Conservation (phyloP, 2,888 invertebrate genomes). For the Agrotis puta region DNA sequence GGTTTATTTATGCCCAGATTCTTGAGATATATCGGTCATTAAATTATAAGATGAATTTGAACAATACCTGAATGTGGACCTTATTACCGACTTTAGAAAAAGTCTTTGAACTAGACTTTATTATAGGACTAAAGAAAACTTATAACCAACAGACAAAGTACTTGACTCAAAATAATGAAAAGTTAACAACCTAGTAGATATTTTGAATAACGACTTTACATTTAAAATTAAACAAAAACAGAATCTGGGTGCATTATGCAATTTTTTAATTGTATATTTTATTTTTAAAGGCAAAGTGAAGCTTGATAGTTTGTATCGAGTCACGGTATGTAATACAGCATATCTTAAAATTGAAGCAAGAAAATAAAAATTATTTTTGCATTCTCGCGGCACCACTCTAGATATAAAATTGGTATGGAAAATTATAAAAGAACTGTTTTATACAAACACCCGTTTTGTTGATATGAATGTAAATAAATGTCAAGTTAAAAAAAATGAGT, state of each 20-base stretch:
- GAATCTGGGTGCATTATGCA: constrained; percentile 58
- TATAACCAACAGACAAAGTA: constrained; percentile 12
- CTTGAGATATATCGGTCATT: constrained; percentile 19
- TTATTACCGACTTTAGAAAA: constrained; percentile 43
- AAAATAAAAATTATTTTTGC: constrained; percentile 84
- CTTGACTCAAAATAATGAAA: constrained; percentile 43
- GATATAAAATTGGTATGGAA: constrained; percentile 86
- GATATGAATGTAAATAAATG: constrained; percentile 92
- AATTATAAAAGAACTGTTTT: constrained; percentile 88
- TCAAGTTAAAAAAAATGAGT: constrained; percentile 86
- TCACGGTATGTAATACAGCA: constrained; percentile 78
- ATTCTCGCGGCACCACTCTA: constrained; percentile 86
- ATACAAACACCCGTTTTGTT: constrained; percentile 91
- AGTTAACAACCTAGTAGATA: constrained; percentile 36
- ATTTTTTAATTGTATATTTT: constrained; percentile 46
- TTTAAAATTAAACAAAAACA: constrained; percentile 19
- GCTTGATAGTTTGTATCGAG: constrained; percentile 66
- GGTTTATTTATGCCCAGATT: constrained; percentile 55
- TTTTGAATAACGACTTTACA: constrained; percentile 40
- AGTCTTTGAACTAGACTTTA: constrained; percentile 16
- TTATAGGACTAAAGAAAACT: constrained; percentile 26
- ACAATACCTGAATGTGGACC: constrained; percentile 7
- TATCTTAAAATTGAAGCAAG: constrained; percentile 79
- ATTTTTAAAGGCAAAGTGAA: constrained; percentile 57
- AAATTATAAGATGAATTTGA: constrained; percentile 22